Evolutionary conservation across 1,140 invertebrate genomes (phyloP), one percentile per base, ranked within the genome.

Genomic region (Drosophila fuyamai): DNA sequence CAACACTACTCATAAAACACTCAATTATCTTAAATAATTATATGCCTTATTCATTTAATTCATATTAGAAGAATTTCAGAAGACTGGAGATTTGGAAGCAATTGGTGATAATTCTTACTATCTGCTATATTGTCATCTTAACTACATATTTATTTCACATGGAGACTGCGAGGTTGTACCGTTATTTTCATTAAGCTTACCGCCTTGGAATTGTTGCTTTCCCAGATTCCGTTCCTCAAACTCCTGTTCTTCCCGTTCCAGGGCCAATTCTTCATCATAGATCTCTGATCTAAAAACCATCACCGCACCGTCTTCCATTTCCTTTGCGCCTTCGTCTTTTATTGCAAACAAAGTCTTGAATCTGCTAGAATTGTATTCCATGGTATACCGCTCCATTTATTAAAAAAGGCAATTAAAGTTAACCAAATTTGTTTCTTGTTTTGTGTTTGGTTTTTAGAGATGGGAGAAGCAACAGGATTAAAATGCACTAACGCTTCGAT

Each of bases 231-330:
- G 44, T 14, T 66, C 60, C n/a, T 66, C 63, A 1, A 48, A 16
- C 35, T 67, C 60, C 5, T 50, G 62, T 23, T 67, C 63, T 38
- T 50, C 61, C 1, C 56, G 40, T 9, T 46, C 44, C 5, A 59
- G 12, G 12, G 54, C 54, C 55, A 60, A 38, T 4, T 48, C 43
- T 35, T 48, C 59, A 1, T 48, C 60, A 10, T 48, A 47, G 18
- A 48, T 14, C 5, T 59, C 14, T n/a, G 7, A 38, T 40, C 13
- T 36, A 7, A 10, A 18, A 2, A 27, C 5, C 13, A 9, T 29
- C 2, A 23, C 16, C 8, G 13, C 29, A 13, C 7, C 16, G 13
- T 65, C 32, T 6, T 44, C n/a, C 16, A 35, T 13, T 5, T 23
- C 13, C 9, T 14, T 13, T 2, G 13, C 36, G 4, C 9, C 5